phyloP scores from a whole-genome alignment of 2,113 vertebrate species.

The Hydrochoerus hydrochaeris region DNA sequence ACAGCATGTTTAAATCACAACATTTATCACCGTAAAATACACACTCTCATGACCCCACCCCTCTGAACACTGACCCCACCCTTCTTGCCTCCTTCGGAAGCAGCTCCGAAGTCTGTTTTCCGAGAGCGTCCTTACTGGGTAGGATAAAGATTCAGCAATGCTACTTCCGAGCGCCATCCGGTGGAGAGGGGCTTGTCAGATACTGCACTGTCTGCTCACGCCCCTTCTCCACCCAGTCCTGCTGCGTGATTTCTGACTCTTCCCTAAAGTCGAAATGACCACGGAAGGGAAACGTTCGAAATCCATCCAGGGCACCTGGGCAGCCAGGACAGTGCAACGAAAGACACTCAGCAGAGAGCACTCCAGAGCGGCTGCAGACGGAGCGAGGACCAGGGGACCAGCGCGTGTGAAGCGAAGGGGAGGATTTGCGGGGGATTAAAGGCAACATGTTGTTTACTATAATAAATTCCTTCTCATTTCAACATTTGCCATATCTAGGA shows the following conservation, averaged over 20 bases:
- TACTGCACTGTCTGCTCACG: rapidly evolving
- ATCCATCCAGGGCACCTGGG: background rate
- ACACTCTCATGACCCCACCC: background rate
- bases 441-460: background rate
- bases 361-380: background rate
- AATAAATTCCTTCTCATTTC: background rate
- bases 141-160: background rate
- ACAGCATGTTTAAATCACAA: no score
- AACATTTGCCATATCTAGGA: background rate
- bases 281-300: background rate
- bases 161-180: background rate
- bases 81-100: background rate
- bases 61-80: background rate
- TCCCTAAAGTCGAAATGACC: background rate
- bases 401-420: background rate
- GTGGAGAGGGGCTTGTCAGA: background rate
- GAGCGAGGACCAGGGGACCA: background rate
- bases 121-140: background rate
- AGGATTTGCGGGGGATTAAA: background rate
- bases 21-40: no score
- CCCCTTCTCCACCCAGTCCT: background rate
- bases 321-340: background rate
- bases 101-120: background rate
- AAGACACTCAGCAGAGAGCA: background rate
- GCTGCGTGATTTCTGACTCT: background rate